phyloP scores from a whole-genome alignment of 2,888 invertebrate genomes.

The Caenorhabditis imperialis region DNA sequence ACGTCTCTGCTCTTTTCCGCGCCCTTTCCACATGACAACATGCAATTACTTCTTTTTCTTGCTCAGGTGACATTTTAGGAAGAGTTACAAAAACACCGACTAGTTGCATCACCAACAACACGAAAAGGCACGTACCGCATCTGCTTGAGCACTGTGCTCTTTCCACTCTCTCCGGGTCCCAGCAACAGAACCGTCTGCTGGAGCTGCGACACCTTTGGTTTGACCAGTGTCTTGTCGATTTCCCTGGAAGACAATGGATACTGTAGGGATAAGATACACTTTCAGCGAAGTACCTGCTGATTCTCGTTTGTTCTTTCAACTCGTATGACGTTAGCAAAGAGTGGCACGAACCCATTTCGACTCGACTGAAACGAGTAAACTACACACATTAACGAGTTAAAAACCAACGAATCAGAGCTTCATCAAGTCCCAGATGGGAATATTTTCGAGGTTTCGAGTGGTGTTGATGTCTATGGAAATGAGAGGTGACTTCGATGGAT shows the following conservation, averaged over 20 bases:
- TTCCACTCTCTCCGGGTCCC: constrained; percentile 75
- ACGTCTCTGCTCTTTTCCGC: too few relatives aligned
- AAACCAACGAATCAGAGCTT: background rate
- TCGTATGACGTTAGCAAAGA: constrained; percentile 5
- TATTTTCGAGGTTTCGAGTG: too few relatives aligned
- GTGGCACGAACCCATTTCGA: constrained; percentile 19
- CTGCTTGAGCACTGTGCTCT: constrained; percentile 72
- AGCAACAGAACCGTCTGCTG: constrained; percentile 34
- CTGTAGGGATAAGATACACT: background rate
- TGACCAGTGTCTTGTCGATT: constrained; percentile 46
- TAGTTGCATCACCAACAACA: too few relatives aligned
- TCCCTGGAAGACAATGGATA: constrained; percentile 19
- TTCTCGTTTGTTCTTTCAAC: constrained; percentile 14
- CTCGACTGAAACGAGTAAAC: background rate
- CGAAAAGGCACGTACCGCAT: constrained; percentile 57
- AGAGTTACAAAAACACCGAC: too few relatives aligned
- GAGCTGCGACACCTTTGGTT: constrained; percentile 18
- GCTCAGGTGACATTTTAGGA: too few relatives aligned
- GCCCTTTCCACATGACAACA: too few relatives aligned
- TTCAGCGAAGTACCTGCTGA: constrained; percentile 4
- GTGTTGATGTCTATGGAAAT: too few relatives aligned
- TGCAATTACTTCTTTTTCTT: too few relatives aligned
- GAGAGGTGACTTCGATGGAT: background rate
- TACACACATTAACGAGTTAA: background rate
- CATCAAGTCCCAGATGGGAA: background rate